These are phyloP conservation scores for Asbolus verrucosus DNA, from an alignment of 1,140 invertebrate species.

Conservation along the genomic window DNA sequence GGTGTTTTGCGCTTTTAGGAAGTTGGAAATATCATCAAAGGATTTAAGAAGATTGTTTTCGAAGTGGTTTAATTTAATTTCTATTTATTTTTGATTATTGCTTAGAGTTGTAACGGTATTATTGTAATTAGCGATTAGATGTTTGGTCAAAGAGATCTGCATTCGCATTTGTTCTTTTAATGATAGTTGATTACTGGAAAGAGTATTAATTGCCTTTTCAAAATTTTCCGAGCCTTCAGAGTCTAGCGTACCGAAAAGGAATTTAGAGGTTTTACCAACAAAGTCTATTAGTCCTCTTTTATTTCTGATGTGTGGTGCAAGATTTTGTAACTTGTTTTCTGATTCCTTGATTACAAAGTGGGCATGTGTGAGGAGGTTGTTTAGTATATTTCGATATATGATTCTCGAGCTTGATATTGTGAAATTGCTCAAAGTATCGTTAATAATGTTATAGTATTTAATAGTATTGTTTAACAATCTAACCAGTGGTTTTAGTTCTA, in stretches of 20 bases:
- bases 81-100: conserved; percentile 32
- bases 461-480: no score
- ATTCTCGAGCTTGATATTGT: neutral
- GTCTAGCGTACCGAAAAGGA: conserved; percentile 45
- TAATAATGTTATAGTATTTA: neutral
- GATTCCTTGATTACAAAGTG: conserved; percentile 12
- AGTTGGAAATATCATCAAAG: conserved; percentile 7
- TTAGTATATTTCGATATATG: conserved; percentile 10
- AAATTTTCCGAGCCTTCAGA: conserved; percentile 6
- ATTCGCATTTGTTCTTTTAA: conserved; percentile 20
- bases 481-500: no score
- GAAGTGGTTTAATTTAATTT: conserved; percentile 9
- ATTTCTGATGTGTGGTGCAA: neutral
- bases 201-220: conserved; percentile 8
- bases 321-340: conserved; percentile 19
- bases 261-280: conserved; percentile 37
- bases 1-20: conserved; percentile 12
- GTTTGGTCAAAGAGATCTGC: conserved; percentile 12
- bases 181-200: conserved; percentile 30
- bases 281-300: conserved; percentile 44
- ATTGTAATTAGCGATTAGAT: conserved; percentile 38
- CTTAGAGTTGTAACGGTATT: conserved; percentile 23
- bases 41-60: conserved; percentile 16
- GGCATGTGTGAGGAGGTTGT: neutral
- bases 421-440: neutral